Evolutionary conservation across 2,888 invertebrate species (phyloP), one percentile per base, ranked within the genome.

Genomic region (Morpho achilles): DNA sequence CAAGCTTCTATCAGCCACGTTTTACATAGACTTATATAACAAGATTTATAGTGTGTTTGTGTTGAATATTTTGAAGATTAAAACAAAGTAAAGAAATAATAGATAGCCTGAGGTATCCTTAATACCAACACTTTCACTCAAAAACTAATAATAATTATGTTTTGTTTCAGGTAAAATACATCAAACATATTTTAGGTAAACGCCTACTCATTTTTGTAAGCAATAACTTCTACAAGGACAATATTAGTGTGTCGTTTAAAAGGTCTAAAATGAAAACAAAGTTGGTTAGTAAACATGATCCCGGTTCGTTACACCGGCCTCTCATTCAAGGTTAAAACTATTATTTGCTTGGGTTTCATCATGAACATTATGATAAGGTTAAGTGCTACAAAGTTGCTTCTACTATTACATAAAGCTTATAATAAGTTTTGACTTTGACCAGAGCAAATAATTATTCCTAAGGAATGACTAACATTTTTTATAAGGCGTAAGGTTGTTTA

Each of bases 131-230:
- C 4, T 43, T 54, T 9, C 47, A 16, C 8, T 42, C 2, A 10
- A 7, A n/a, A 6, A 43, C 8, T 41, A 43, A 61, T 8, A 49
- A 39, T n/a, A n/a, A 58, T 42, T 4, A 46, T 40, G 8, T 59
- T 59, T 60, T 67, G 63, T 71, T 72, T 7, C 69, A 72, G 71
- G 70, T 71, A 70, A 47, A 49, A 42, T 50, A 48, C 42, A 41
- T 40, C 51, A 39, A 49, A 46, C 7, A 23, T 32, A 32, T 32
- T 32, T 32, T 32, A 16, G 9, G 7, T 8, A 54, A 50, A 57
- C 65, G 59, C 70, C 71, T 68, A 51, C 40, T 50, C 22, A 40
- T 62, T 65, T 45, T 63, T 50, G 59, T 66, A 49, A 68, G 70
- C 69, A 71, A 66, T 61, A 53, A 59, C 10, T 48, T 22, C 6